These are phyloP conservation scores for Plebejus melissa DNA, from an alignment of 2,888 invertebrate species.

Conservation along the genomic window DNA sequence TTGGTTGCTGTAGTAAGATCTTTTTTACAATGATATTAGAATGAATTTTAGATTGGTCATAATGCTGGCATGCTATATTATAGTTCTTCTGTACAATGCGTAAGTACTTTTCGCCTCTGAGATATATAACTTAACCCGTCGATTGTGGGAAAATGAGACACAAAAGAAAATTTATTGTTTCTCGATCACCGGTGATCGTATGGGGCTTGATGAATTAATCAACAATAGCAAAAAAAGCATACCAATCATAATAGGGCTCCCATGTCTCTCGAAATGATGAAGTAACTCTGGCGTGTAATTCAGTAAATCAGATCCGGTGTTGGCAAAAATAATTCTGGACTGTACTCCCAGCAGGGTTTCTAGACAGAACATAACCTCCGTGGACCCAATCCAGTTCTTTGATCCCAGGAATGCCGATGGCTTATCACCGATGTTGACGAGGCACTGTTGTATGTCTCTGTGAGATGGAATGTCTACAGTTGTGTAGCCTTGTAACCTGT, in stretches of 20 bases:
- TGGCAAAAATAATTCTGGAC: conserved; percentile 90
- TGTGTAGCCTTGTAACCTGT: conserved; percentile 89
- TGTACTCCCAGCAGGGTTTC: conserved; percentile 88
- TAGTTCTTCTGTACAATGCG: too few relatives aligned
- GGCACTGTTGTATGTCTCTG: conserved; percentile 93
- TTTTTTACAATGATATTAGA: too few relatives aligned
- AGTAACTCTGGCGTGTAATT: conserved; percentile 89
- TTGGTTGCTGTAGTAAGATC: too few relatives aligned
- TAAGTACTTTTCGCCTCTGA: too few relatives aligned
- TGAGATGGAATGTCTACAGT: conserved; percentile 88
- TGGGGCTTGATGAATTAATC: too few relatives aligned
- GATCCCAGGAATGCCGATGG: conserved; percentile 91
- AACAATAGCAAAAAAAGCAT: conserved; percentile 39
- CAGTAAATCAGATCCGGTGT: conserved; percentile 90
- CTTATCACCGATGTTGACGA: conserved; percentile 97
- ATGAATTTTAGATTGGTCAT: too few relatives aligned
- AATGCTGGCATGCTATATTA: too few relatives aligned
- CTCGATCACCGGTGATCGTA: too few relatives aligned
- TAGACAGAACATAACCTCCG: conserved; percentile 96
- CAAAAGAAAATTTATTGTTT: too few relatives aligned
- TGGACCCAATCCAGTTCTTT: conserved; percentile 98
- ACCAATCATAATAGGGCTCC: conserved; percentile 99
- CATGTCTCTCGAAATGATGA: conserved; percentile 94
- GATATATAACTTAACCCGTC: too few relatives aligned
- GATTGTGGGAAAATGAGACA: too few relatives aligned